Percentiles rank a stretch among this genome's conserved stretches.
Evolutionary conservation across 53 echinoderm and acorn worm genomes (phyloP).

Genomic region (Stichopus horrens): DNA sequence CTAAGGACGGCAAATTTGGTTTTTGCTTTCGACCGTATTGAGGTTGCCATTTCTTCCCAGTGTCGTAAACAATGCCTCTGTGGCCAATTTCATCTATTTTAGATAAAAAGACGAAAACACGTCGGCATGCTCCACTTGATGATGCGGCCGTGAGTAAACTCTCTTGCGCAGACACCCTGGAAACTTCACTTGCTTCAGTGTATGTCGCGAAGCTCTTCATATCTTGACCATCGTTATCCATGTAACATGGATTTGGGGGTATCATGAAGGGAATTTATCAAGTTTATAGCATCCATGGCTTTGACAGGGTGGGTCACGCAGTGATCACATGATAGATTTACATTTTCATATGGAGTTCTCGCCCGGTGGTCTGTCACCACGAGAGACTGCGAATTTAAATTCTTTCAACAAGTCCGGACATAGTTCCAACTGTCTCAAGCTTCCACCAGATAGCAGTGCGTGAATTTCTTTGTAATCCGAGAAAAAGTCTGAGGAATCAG

Average conservation of each 20-base stretch:
- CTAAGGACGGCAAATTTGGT: too few relatives aligned
- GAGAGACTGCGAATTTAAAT: background rate
- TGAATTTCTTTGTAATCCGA: background rate
- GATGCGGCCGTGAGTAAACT: background rate
- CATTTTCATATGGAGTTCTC: background rate
- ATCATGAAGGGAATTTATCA: background rate
- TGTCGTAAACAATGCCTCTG: background rate
- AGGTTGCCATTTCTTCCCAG: background rate
- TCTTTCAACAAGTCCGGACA: background rate
- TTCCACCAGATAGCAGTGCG: background rate
- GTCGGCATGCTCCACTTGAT: background rate
- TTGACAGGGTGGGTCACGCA: background rate
- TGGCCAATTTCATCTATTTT: background rate
- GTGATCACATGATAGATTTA: background rate
- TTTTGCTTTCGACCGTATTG: background rate
- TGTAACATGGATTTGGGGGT: background rate
- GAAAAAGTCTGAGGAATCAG: background rate
- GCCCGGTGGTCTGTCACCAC: background rate
- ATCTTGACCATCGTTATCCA: background rate
- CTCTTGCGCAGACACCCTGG: background rate
- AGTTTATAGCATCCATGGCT: background rate
- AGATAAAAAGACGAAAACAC: background rate
- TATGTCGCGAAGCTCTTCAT: background rate
- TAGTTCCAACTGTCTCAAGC: background rate
- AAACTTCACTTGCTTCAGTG: background rate